phyloP scores from a whole-genome alignment of 2,888 invertebrate genomes.

The Sarcophaga subvicina region DNA sequence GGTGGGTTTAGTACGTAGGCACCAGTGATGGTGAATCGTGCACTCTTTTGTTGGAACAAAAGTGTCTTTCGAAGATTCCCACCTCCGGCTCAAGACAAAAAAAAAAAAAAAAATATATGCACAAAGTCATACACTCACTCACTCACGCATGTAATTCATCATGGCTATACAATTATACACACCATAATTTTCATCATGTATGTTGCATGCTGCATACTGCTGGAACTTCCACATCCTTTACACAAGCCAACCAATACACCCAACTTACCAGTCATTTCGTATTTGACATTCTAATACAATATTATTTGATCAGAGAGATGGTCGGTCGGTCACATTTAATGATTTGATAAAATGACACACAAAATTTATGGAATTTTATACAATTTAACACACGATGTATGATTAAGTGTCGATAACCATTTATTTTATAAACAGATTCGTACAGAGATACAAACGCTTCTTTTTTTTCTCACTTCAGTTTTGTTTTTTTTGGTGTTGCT shows the following conservation, averaged over 20 bases:
- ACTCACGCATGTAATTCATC: background rate
- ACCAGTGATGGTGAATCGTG: too few species aligned
- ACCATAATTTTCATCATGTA: background rate
- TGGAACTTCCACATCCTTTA: background rate
- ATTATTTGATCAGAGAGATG: background rate
- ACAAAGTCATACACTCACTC: background rate
- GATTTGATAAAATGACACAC: slow-evolving; percentile 54
- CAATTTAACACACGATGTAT: slow-evolving; percentile 30
- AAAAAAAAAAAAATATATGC: too few species aligned
- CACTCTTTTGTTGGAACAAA: too few species aligned
- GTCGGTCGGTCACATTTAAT: slow-evolving; percentile 32
- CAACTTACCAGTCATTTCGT: background rate
- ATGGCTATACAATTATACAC: background rate
- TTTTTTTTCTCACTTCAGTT: background rate
- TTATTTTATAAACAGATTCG: background rate
- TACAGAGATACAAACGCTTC: background rate
- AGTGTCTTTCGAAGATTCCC: too few species aligned
- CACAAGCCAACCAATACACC: background rate
- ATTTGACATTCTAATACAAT: background rate
- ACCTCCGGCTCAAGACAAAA: too few species aligned
- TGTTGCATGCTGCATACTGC: background rate
- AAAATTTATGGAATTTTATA: background rate
- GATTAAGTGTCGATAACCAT: slow-evolving; percentile 50
- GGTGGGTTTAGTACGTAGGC: too few species aligned
- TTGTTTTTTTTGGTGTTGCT: too few species aligned